These are phyloP conservation scores for Rhyacichthys aspro DNA, from an alignment of 2,797 vertebrate species.

Conservation along the genomic window DNA sequence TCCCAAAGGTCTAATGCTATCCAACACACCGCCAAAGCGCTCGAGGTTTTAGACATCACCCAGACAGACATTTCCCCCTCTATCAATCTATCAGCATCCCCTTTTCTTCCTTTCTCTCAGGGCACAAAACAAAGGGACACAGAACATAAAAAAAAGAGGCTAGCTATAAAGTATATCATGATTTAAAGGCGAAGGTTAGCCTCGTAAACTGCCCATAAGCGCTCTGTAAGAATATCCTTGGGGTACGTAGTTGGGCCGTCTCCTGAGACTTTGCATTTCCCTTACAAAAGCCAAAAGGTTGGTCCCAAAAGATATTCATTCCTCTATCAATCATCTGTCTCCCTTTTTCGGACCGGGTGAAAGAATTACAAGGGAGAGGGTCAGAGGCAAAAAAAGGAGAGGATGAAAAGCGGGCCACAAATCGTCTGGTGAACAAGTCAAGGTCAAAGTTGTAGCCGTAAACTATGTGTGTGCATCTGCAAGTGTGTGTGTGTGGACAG, in stretches of 20 bases:
- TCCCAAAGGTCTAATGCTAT: constrained; percentile 20
- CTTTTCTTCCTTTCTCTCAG: constrained; percentile 5
- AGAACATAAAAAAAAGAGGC: neutral
- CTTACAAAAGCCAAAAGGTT: neutral
- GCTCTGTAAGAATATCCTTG: constrained; percentile 13
- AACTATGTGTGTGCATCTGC: constrained; percentile 18
- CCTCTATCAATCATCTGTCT: constrained; percentile 18
- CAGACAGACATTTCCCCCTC: constrained; percentile 14
- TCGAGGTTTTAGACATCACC: constrained; percentile 23
- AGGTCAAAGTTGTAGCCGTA: constrained; percentile 27
- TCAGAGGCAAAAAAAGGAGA: constrained; percentile 7
- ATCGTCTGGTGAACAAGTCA: constrained; percentile 22
- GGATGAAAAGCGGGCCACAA: constrained; percentile 19
- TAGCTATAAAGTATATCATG: constrained; percentile 36
- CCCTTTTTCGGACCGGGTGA: constrained; percentile 8
- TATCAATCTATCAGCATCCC: constrained; percentile 35
- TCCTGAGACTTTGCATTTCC: neutral
- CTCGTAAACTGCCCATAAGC: constrained; percentile 13
- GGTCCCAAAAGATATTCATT: constrained; percentile 22
- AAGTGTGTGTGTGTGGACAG: constrained; percentile 9
- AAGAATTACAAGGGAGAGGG: constrained; percentile 1
- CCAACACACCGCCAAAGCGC: constrained; percentile 19
- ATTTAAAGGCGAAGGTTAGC: constrained; percentile 44
- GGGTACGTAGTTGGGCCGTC: constrained; percentile 10
- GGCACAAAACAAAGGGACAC: constrained; percentile 20